Evolutionary conservation across 2,888 invertebrate species (phyloP).

Genomic region (Athrips mouffetella): DNA sequence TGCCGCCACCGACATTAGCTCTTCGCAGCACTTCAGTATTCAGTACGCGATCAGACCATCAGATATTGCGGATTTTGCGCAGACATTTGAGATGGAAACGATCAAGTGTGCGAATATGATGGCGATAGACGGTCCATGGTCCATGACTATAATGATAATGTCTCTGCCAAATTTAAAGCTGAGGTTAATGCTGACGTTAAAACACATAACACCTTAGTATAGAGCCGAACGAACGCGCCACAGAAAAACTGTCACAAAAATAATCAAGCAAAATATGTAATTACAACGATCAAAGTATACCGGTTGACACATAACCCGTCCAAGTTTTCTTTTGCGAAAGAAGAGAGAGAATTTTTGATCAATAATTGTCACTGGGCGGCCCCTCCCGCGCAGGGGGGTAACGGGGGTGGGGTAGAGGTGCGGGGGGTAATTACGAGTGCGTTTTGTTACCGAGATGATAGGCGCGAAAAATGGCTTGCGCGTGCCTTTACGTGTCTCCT

Average conservation of each 20-base stretch:
- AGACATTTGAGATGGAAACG: too few species aligned
- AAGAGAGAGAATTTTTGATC: slow-evolving; percentile 83
- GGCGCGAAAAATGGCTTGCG: slow-evolving; percentile 79
- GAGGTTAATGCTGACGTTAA: too few species aligned
- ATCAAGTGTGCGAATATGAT: too few species aligned
- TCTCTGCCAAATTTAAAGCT: too few species aligned
- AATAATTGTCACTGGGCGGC: slow-evolving; percentile 83
- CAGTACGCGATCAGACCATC: too few species aligned
- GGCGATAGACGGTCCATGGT: too few species aligned
- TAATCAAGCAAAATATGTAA: slow-evolving; percentile 58
- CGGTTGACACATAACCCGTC: slow-evolving; percentile 77
- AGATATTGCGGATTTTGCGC: neutral
- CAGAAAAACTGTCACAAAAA: slow-evolving; percentile 22
- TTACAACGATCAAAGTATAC: slow-evolving; percentile 69
- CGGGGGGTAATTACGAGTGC: slow-evolving; percentile 77
- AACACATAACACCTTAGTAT: too few species aligned
- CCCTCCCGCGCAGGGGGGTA: slow-evolving; percentile 41
- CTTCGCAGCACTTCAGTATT: too few species aligned
- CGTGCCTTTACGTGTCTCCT: slow-evolving; percentile 77
- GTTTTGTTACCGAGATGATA: slow-evolving; percentile 79
- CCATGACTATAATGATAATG: too few species aligned
- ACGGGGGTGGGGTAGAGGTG: slow-evolving; percentile 37
- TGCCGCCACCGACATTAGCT: too few species aligned
- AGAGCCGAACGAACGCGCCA: too few species aligned
- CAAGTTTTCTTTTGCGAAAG: slow-evolving; percentile 80